Conservation (phyloP, 1,140 invertebrate genomes). For the Pissodes strobi region DNA sequence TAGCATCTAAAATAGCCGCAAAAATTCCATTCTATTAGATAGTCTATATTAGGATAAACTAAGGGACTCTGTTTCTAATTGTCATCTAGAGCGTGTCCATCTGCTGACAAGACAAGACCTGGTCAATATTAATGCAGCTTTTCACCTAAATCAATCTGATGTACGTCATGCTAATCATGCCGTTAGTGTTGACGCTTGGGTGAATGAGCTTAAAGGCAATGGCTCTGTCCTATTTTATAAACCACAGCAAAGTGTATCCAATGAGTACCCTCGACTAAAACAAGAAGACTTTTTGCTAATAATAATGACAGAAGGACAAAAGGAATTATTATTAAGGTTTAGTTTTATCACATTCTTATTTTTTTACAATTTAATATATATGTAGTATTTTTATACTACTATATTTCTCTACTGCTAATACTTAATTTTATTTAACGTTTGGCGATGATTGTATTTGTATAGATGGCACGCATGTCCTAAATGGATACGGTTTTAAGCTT, state of each 20-base stretch:
- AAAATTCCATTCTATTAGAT: not conserved
- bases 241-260: slow-evolving; percentile 2
- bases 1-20: slow-evolving; percentile 3
- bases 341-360: too few species aligned
- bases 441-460: slow-evolving; percentile 30
- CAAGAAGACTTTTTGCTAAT: slow-evolving; percentile 35
- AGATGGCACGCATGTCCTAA: slow-evolving; percentile 28
- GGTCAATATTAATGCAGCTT: not conserved
- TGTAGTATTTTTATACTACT: too few species aligned
- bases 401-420: too few species aligned
- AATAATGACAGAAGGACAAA: slow-evolving; percentile 25
- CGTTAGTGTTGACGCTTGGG: slow-evolving; percentile 10
- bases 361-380: too few species aligned
- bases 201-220: slow-evolving; percentile 15
- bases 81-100: not conserved
- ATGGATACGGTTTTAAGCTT: slow-evolving; percentile 27
- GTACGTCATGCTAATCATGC: slow-evolving; percentile 22
- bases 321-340: not conserved
- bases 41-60: slow-evolving; percentile 11
- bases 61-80: slow-evolving; percentile 2
- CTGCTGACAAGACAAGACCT: slow-evolving; percentile 12
- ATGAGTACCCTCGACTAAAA: slow-evolving; percentile 23
- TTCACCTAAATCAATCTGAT: not conserved
- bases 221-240: slow-evolving; percentile 33
- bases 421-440: not conserved